Evolutionary conservation across 2,888 invertebrate genomes (phyloP), one percentile per base, ranked within the genome.

Genomic region (Mechanitis mazaeus): DNA sequence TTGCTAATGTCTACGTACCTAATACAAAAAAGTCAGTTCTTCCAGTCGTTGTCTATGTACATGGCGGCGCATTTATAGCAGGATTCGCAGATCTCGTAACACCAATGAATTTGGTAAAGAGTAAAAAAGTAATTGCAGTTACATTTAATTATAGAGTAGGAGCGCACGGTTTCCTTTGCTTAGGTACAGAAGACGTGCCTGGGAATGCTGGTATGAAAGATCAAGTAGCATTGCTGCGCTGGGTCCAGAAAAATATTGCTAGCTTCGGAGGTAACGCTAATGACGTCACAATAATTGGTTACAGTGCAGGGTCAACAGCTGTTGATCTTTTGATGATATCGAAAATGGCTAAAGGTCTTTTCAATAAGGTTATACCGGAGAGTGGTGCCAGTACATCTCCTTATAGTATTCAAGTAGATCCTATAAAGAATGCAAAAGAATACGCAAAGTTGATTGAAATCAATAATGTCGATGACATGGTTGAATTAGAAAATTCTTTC

Each of bases 1-100:
- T 75, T 11, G 69, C 69, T 4, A 75, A 71, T 38, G 54, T 75
- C 1, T 71, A 65, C 55, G 68, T 72, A 0, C 75, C 75, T 12
- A 65, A 69, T n/a, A 72, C 69, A 6, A 54, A 66, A n/a, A 59
- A 68, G 33, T 64, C 56, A 0, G 62, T 66, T 45, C 54, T 71
- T 7, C 81, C 88, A 2, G 88, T 89, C 1, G 68, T 87, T 45
- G 80, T 88, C 11, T 72, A 76, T 56, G 72, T 89, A 1, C 90
- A 88, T 57, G 88, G 87, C n/a, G 89, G 89, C 5, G 84, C 75
- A 2, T 87, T 78, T 62, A 74, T 80, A 68, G 54, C 72, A 2
- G 87, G 86, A 6, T 72, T 61, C 38, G 81, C 83, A 2, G 71
- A 77, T 58, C 63, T 55, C 28, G 3, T 70, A 0, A 66, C 70